Evolutionary conservation across 2,797 vertebrate species (phyloP), one percentile per base, ranked within the genome.

Genomic region (Poeciliopsis infans): DNA sequence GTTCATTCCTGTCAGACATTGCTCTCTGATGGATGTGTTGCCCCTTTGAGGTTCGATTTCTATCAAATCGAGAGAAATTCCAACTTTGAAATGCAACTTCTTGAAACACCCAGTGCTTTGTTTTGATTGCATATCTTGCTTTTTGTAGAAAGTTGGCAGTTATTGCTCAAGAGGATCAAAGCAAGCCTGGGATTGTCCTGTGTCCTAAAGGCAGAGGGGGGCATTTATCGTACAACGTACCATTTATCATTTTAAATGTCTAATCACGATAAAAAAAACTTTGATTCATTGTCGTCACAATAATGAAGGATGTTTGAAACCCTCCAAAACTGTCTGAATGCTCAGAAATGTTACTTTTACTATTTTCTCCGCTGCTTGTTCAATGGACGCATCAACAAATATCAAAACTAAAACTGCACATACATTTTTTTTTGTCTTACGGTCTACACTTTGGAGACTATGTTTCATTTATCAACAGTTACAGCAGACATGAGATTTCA

Each of bases 21-120:
- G 59, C 68, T 71, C 71, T 81, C 49, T 78, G 80, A 84, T 74
- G 0, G 72, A 82, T 53, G 41, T 79, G 75, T 81, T 80, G 20
- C 85, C 77, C 64, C 66, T 59, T 49, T 79, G 70, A 79, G 68
- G 72, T 78, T 77, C 53, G 43, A 53, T 10, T 12, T 70, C 61
- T n/a, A 74, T 73, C 72, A 64, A 71, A 85, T 47, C 6, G 5
- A 47, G 51, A 77, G 23, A 31, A 76, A 81, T 53, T 41, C 15
- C 0, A 28, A 55, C 45, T 85, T 51, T 77, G 41, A 86, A 85
- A 76, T 70, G 20, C 57, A 41, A 28, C 77, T 84, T 85, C 81
- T 75, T 78, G 69, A 79, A 83, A 88, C 70, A 69, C 79, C 81
- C 79, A 82, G 81, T 76, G 74, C 79, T 78, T 87, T 91, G 76